Base-by-base conservation (phyloP, 2,797 vertebrate species). In the Cephalopachus bancanus region DNA sequence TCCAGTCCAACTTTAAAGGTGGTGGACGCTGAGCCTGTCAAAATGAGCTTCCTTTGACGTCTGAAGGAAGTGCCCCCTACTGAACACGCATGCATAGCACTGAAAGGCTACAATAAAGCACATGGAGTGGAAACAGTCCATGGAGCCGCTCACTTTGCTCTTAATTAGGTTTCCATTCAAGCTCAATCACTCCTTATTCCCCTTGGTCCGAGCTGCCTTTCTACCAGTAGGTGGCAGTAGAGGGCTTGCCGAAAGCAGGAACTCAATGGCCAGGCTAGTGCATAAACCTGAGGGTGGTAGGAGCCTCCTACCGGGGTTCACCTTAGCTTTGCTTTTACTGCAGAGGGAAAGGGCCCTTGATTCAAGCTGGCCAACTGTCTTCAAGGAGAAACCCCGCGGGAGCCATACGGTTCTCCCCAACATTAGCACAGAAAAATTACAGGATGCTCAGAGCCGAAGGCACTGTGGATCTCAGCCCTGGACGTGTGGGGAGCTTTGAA, bases 171-270 rank as follows among this genome's bases (percentile, higher is more conserved):
- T 92, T 94, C 92, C 60, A 3, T 55, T 59, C 86, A 74, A 83
- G 55, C 71, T 91, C n/a, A 3, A 2, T 62, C 11, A 12, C 0
- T 1, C 17, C 28, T 12, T 8, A 8, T 2, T n/a, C 5, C 0
- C 33, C 22, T 19, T 10, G 55, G 76, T 20, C 91, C 76, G 71
- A n/a, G 72, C 44, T 28, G 20, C 33, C 17, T 75, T 85, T 15
- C n/a, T 3, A 84, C 90, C 96, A 96, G 62, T 49, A 96, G 95
- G 90, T 91, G 97, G 95, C 95, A 91, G 93, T n/a, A 96, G 84
- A 92, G 92, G 30, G 80, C 5, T 51, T 30, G 57, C 85, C 0
- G 87, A 74, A 81, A 67, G 53, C 53, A 60, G 51, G 28, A 55
- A 44, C 20, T 3, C 3, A 1, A 0, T 0, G 2, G 1, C 30